These are phyloP conservation scores for Macrostomum lignano DNA, from an alignment of 1,140 invertebrate species.

Conservation along the genomic window DNA sequence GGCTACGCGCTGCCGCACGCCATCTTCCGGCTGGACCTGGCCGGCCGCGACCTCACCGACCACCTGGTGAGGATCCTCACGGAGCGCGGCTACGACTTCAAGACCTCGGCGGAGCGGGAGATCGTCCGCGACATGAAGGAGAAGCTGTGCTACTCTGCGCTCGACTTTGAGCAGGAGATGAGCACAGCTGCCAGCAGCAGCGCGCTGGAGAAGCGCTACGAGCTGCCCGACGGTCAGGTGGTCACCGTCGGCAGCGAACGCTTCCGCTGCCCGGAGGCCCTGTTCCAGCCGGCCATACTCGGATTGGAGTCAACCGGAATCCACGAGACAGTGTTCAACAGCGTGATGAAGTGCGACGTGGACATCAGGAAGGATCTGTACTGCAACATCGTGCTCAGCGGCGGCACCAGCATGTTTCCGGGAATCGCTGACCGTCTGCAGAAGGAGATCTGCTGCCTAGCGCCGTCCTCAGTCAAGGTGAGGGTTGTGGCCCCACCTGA, in stretches of 20 bases:
- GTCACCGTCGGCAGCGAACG: conserved; percentile 86
- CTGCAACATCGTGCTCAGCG: conserved; percentile 66
- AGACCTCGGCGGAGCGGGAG: conserved; percentile 43
- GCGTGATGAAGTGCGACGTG: conserved; percentile 39
- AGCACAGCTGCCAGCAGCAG: background rate
- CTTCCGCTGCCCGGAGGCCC: conserved; percentile 81
- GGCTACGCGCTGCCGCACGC: conserved; percentile 43
- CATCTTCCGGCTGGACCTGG: conserved; percentile 59
- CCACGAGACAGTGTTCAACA: conserved; percentile 51
- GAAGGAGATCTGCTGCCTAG: conserved; percentile 45
- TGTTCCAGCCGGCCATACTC: conserved; percentile 76
- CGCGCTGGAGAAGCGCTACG: conserved; percentile 33
- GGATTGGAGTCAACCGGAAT: conserved; percentile 30
- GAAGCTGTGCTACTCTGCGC: conserved; percentile 5
- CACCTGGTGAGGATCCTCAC: conserved; percentile 84
- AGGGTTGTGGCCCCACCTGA: conserved; percentile 59
- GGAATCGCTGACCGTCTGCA: conserved; percentile 50
- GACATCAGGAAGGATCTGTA: conserved; percentile 67
- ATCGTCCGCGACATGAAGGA: conserved; percentile 61
- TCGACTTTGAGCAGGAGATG: conserved; percentile 6
- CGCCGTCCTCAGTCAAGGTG: conserved; percentile 45
- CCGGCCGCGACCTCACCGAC: conserved; percentile 71
- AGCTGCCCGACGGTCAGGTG: conserved; percentile 72
- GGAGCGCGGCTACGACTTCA: conserved; percentile 79
- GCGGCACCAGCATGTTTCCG: conserved; percentile 85